A percentile compares a stretch with the other conserved stretches of the same genome.
Conservation (phyloP, 2,113 vertebrate species). For the Protobothrops mucrosquamatus region DNA sequence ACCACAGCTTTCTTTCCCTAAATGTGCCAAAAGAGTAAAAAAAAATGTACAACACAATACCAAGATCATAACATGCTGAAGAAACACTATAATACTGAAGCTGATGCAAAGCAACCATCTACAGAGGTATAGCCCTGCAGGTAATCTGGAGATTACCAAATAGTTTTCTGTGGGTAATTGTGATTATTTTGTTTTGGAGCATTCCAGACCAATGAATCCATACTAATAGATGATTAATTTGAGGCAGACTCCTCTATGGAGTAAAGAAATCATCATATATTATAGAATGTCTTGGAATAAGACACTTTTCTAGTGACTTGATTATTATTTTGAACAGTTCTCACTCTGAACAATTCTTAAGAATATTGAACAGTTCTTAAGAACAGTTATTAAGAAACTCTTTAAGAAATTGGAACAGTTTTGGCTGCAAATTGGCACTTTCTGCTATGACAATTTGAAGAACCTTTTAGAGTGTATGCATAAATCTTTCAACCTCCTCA, state of each 20-base stretch:
- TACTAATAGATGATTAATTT: background rate
- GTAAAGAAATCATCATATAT: background rate
- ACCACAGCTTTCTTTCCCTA: background rate
- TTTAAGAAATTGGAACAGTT: background rate
- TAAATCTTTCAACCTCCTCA: background rate
- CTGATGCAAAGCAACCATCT: background rate
- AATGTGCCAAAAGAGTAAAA: background rate
- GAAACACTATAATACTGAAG: background rate
- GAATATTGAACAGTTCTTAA: background rate
- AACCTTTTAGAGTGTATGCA: background rate
- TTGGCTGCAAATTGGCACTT: background rate
- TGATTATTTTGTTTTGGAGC: background rate
- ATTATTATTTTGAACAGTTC: background rate
- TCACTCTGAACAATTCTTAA: background rate
- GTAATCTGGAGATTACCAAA: background rate
- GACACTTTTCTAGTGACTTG: background rate
- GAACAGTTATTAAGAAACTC: background rate
- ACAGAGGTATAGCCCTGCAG: background rate
- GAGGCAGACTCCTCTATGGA: background rate
- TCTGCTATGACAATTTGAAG: background rate
- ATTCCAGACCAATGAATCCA: background rate
- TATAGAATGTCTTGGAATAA: background rate
- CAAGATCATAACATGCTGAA: background rate
- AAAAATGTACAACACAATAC: background rate
- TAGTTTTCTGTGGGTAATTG: background rate